Conservation (phyloP, 2,888 invertebrate genomes). For the Trissolcus japonicus region DNA sequence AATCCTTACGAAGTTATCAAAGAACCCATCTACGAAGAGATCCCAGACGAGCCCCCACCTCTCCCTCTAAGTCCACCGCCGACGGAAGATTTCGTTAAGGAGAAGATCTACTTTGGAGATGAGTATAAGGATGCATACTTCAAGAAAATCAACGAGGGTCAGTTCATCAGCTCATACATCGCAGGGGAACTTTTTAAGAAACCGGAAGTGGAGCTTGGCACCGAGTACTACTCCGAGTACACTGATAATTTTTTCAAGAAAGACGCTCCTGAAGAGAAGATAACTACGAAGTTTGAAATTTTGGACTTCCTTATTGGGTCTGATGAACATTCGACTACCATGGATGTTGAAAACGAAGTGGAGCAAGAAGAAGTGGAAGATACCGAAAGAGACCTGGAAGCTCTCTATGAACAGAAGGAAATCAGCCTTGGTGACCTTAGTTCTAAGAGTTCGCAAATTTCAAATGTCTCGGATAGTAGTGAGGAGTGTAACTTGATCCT, state of each 20-base stretch:
- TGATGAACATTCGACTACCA: slow-evolving; percentile 78
- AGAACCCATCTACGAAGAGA: slow-evolving; percentile 77
- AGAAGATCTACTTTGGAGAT: slow-evolving; percentile 79
- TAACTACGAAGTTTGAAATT: slow-evolving; percentile 88
- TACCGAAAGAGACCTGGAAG: slow-evolving; percentile 78
- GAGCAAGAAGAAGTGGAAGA: slow-evolving; percentile 77
- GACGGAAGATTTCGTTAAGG: slow-evolving; percentile 81
- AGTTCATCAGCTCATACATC: slow-evolving; percentile 67
- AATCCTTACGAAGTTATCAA: slow-evolving; percentile 76
- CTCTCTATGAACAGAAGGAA: slow-evolving; percentile 77
- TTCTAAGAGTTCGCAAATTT: slow-evolving; percentile 85
- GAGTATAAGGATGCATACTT: slow-evolving; percentile 67
- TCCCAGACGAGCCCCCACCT: slow-evolving; percentile 80
- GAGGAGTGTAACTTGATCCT: slow-evolving; percentile 86
- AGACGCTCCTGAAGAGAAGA: slow-evolving; percentile 71
- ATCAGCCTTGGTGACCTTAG: slow-evolving; percentile 78
- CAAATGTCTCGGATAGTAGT: slow-evolving; percentile 90
- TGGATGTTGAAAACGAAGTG: slow-evolving; percentile 59
- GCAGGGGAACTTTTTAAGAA: slow-evolving; percentile 67
- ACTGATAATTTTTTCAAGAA: slow-evolving; percentile 69
- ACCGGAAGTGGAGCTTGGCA: slow-evolving; percentile 32
- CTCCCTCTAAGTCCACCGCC: slow-evolving; percentile 88
- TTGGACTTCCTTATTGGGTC: slow-evolving; percentile 92
- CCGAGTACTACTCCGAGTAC: slow-evolving; percentile 65
- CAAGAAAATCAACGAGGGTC: slow-evolving; percentile 63